A percentile compares a stretch with the other conserved stretches of the same genome.
Conservation (phyloP, 2,113 vertebrate genomes). For the Stercorarius parasiticus region DNA sequence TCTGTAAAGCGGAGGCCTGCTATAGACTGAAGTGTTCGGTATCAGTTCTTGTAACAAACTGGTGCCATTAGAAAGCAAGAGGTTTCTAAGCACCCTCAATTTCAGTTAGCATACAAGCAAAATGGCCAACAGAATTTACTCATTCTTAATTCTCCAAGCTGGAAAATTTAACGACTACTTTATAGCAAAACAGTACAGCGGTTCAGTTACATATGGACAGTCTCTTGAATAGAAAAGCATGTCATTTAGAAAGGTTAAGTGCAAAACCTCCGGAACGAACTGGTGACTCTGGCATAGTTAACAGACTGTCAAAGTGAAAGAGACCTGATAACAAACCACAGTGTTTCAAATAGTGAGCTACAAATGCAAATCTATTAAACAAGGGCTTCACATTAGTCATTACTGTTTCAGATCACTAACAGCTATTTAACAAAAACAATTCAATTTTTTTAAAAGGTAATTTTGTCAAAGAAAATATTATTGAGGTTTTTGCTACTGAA, state of each 20-base stretch:
- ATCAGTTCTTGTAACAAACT: background rate
- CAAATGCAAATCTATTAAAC: background rate
- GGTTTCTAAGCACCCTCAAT: background rate
- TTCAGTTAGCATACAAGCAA: background rate
- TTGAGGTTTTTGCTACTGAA: background rate
- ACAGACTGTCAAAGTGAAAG: background rate
- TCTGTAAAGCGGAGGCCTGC: background rate
- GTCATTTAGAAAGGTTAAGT: background rate
- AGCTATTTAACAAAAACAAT: background rate
- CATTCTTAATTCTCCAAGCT: background rate
- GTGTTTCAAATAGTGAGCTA: background rate
- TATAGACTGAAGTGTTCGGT: background rate
- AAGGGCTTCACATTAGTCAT: background rate
- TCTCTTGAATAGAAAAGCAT: background rate
- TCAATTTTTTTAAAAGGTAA: fast-evolving
- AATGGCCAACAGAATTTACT: background rate
- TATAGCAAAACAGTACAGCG: background rate
- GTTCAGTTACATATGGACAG: background rate
- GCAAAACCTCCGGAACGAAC: background rate
- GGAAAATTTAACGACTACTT: background rate
- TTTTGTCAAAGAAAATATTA: background rate
- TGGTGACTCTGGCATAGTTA: background rate
- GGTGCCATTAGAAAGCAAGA: background rate
- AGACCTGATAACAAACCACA: background rate
- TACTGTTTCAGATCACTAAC: background rate